A percentile compares a stretch with the other conserved stretches of the same genome.
Evolutionary conservation across 2,113 vertebrate species (phyloP).

Genomic region (Brienomyrus brachyistius): DNA sequence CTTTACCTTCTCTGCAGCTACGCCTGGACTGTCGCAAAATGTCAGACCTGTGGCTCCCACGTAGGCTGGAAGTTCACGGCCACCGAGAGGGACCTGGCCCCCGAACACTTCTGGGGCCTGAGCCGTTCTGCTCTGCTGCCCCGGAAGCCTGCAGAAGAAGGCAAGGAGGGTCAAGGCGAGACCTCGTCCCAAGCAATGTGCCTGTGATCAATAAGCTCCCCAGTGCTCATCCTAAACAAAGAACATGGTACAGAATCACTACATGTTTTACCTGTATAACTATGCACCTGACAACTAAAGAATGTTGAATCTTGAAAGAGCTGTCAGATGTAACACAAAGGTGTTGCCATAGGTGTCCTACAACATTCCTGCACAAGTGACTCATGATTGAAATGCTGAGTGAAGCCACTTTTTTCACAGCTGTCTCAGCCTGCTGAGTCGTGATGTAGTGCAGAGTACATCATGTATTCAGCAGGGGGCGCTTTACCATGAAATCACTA

Average conservation of each 20-base stretch:
- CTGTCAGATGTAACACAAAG: background rate
- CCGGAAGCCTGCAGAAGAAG: slow-evolving; percentile 75
- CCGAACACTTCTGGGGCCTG: slow-evolving; percentile 88
- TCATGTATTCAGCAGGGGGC: background rate
- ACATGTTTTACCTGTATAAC: no score
- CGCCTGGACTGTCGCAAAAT: slow-evolving; percentile 93
- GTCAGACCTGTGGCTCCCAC: slow-evolving; percentile 78
- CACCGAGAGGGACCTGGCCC: slow-evolving; percentile 82
- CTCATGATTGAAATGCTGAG: background rate
- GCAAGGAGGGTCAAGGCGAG: slow-evolving; percentile 55
- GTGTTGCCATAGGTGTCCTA: background rate
- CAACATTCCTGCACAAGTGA: background rate
- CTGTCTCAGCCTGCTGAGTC: background rate
- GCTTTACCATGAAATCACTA: background rate
- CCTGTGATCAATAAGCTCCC: slow-evolving; percentile 56
- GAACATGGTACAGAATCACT: background rate
- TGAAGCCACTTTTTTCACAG: background rate
- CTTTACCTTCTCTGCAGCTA: slow-evolving; percentile 58
- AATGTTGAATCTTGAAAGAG: background rate
- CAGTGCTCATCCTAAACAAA: background rate
- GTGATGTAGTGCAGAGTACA: background rate
- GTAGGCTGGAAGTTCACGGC: slow-evolving; percentile 97
- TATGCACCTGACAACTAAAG: no score
- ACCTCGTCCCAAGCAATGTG: slow-evolving; percentile 70
- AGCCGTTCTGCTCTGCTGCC: slow-evolving; percentile 87